These are phyloP conservation scores for Pentamera pediparva DNA, from an alignment of 53 echinoderm and acorn worm species.

Conservation along the genomic window DNA sequence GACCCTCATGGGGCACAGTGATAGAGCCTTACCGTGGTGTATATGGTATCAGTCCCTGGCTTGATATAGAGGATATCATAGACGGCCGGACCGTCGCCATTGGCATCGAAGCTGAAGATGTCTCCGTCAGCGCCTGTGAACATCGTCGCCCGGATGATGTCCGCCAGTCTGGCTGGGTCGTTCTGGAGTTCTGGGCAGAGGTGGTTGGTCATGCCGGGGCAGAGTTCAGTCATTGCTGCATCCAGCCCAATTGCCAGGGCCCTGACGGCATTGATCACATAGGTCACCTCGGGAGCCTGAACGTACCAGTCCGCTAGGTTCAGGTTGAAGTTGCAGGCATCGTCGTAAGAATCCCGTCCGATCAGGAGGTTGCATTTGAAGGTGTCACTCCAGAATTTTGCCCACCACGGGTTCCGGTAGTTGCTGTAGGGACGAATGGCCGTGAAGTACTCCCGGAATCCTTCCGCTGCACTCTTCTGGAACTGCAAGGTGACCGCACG, in stretches of 20 bases:
- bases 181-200: constrained; percentile 51
- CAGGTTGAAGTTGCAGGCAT: constrained; percentile 17
- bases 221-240: constrained; percentile 49
- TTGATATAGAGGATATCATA: constrained; percentile 63
- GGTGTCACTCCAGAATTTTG: constrained; percentile 53
- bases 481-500: constrained; percentile 64
- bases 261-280: constrained; percentile 70
- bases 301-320: constrained; percentile 29
- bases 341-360: constrained; percentile 36
- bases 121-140: constrained; percentile 47
- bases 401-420: constrained; percentile 83
- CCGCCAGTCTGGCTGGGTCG: constrained; percentile 43
- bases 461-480: constrained; percentile 20
- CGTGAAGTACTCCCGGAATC: constrained; percentile 53
- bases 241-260: constrained; percentile 62
- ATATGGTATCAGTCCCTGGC: neutral
- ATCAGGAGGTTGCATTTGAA: constrained; percentile 58
- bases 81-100: constrained; percentile 62
- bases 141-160: constrained; percentile 42
- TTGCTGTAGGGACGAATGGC: constrained; percentile 41
- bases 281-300: constrained; percentile 58
- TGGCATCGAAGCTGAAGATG: constrained; percentile 48
- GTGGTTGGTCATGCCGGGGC: constrained; percentile 55
- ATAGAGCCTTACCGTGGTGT: constrained; percentile 8
- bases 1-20: too few species aligned